Evolutionary conservation across 1,140 invertebrate genomes (phyloP), one percentile per base, ranked within the genome.

Genomic region (Hypsibius dujardini): DNA sequence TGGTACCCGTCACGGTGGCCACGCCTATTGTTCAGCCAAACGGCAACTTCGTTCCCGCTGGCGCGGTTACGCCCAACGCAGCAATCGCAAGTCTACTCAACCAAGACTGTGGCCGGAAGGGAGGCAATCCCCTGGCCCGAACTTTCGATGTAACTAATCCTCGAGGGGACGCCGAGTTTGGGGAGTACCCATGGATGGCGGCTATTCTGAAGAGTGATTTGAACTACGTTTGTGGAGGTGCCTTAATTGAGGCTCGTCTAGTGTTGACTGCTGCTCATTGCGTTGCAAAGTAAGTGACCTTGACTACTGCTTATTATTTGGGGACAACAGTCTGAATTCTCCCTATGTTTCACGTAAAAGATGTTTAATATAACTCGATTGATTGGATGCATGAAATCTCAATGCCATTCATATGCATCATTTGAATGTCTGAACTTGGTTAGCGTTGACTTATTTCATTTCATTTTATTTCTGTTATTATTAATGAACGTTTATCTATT

Each of bases 121-220:
- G 62, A 3, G 62, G 62, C 3, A 67, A 67, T 67, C 62, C 62
- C 3, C 62, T 67, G 42, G 62, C 62, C 7, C 7, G 62, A 42
- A 42, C 42, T 7, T 67, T 67, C 45, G 62, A 67, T 56, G 50
- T n/a, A 7, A n/a, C 50, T 7, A 56, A 56, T 56, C 50, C 50
- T 7, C 50, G 50, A 7, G n/a, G n/a, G 7, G 50, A 56, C 7
- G 50, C 50, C 7, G 50, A 56, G n/a, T 56, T 56, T 56, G 50
- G 50, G 50, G 50, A 56, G 50, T 56, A 56, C n/a, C 50, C 50
- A 7, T 56, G 50, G 50, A 56, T 56, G 50, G 90, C 87, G 0
- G 90, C 90, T 59, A 90, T 93, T 73, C 78, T 93, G 75, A 92
- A 92, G 77, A 92, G 90, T 78, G 90, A 92, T 75, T 90, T 88